These are phyloP conservation scores for Camarhynchus parvulus DNA, from an alignment of 2,113 vertebrate species.

Conservation along the genomic window DNA sequence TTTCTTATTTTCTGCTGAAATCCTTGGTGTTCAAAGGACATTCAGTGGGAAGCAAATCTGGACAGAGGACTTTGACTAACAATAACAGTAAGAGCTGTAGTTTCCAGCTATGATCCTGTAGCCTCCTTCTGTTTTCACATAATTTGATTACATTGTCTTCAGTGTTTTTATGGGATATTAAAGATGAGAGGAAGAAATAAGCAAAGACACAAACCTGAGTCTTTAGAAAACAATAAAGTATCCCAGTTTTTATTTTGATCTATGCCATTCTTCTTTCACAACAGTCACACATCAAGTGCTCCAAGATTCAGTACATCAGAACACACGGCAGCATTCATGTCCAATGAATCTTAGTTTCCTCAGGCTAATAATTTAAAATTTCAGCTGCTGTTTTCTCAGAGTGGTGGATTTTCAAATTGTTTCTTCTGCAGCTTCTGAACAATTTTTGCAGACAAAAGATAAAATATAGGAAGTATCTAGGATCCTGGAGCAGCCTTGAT, in stretches of 20 bases:
- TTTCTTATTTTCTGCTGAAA: not conserved
- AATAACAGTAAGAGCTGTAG: not conserved
- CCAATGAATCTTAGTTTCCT: not conserved
- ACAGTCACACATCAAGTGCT: not conserved
- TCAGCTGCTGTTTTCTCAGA: not conserved
- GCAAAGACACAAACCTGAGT: not conserved
- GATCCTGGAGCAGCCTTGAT: not conserved
- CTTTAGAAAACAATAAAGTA: not conserved
- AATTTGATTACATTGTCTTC: not conserved
- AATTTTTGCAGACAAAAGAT: not conserved
- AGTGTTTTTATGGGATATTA: not conserved
- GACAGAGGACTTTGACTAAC: not conserved
- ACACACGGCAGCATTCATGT: rapidly evolving
- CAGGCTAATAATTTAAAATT: not conserved
- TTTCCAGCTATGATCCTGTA: not conserved
- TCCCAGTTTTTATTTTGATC: not conserved
- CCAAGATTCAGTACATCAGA: not conserved
- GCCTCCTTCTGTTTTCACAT: not conserved
- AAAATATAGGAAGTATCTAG: not conserved
- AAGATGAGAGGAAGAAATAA: not conserved
- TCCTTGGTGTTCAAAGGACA: not conserved
- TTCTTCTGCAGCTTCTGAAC: not conserved
- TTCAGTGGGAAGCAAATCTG: not conserved
- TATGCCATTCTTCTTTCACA: not conserved
- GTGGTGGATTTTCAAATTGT: not conserved